phyloP scores from a whole-genome alignment of 2,888 invertebrate genomes.

The Palloptera scutellata region DNA sequence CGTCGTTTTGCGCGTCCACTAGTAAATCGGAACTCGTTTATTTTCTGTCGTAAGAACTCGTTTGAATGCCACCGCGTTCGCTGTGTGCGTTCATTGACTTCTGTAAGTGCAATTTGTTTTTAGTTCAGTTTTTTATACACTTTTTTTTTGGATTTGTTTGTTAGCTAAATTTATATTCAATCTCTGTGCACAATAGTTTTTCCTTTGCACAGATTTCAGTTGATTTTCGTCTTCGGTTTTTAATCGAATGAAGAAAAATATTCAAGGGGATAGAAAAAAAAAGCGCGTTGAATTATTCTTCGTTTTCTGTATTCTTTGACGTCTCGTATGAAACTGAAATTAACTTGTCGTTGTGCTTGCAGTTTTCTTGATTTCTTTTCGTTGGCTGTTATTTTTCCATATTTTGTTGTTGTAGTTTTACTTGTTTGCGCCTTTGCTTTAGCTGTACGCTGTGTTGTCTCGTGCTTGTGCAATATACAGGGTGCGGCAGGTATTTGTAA shows the following conservation, averaged over 20 bases:
- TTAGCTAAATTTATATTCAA: neutral
- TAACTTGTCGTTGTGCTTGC: conserved; percentile 35
- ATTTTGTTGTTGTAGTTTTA: conserved; percentile 35
- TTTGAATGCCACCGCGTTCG: conserved; percentile 3
- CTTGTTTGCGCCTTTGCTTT: conserved; percentile 26
- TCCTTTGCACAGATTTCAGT: neutral
- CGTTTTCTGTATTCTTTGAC: conserved; percentile 30
- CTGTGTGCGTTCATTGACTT: conserved; percentile 18
- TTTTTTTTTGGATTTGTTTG: neutral
- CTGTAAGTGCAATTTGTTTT: conserved; percentile 8
- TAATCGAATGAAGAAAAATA: neutral
- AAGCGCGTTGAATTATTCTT: neutral
- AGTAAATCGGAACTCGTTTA: no score
- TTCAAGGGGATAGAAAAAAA: no score
- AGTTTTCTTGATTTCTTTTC: conserved; percentile 47
- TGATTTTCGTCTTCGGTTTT: neutral
- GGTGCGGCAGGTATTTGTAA: neutral
- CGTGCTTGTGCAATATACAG: conserved; percentile 22
- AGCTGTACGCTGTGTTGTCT: conserved; percentile 19
- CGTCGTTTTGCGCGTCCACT: no score
- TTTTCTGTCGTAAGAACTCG: neutral
- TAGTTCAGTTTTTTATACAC: neutral
- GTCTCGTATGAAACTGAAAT: conserved; percentile 49
- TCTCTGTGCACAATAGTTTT: neutral
- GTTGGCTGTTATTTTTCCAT: conserved; percentile 28